Evolutionary conservation across 1,140 invertebrate species (phyloP).

Genomic region (Homalodisca vitripennis): DNA sequence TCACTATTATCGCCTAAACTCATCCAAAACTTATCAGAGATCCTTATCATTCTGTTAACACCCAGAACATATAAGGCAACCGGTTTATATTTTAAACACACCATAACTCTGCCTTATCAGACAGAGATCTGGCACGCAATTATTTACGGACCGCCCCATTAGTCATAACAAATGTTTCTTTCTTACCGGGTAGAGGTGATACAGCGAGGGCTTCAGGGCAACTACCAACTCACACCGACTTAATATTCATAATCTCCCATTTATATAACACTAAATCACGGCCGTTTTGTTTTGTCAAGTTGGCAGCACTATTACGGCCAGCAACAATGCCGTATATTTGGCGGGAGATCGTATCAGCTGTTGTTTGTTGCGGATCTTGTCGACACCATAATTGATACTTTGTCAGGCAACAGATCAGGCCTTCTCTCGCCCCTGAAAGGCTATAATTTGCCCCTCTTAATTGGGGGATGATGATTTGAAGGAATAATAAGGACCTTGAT

Average conservation of each 20-base stretch:
- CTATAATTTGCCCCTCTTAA: not conserved
- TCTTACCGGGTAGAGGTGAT: not conserved
- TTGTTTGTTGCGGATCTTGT: slow-evolving; percentile 20
- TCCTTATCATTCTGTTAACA: not conserved
- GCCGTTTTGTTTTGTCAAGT: slow-evolving; percentile 2
- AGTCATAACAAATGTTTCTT: not conserved
- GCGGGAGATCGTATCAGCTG: slow-evolving; percentile 19
- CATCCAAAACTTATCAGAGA: not conserved
- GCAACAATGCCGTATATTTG: slow-evolving; percentile 24
- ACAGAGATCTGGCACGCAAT: not conserved
- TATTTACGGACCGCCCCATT: not conserved
- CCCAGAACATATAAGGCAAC: too few relatives aligned
- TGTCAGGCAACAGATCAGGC: not conserved
- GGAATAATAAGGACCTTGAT: not conserved
- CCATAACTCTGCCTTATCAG: not conserved
- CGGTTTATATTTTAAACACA: not conserved
- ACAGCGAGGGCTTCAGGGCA: not conserved
- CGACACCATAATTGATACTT: slow-evolving; percentile 25
- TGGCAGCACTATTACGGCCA: slow-evolving; percentile 5
- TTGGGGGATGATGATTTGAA: not conserved
- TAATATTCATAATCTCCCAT: slow-evolving; percentile 21
- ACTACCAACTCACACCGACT: not conserved
- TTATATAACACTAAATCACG: slow-evolving; percentile 18
- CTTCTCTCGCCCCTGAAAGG: not conserved
- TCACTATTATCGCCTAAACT: not conserved